A percentile compares a stretch with the other conserved stretches of the same genome.
phyloP scores from a whole-genome alignment of 2,888 invertebrate genomes.

The Galeruca laticollis region DNA sequence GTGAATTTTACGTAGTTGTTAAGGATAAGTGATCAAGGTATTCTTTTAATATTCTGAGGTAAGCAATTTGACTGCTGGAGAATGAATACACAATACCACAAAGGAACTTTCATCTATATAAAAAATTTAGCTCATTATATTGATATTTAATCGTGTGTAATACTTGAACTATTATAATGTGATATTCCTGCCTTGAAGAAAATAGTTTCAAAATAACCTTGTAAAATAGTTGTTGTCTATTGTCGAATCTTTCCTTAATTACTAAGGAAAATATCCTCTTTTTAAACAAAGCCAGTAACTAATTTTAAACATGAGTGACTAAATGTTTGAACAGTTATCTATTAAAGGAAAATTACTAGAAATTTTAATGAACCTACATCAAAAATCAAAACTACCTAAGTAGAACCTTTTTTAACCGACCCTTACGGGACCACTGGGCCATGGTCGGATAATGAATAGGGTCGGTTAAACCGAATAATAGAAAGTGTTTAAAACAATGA shows the following conservation, averaged over 20 bases:
- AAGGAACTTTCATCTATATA: not conserved
- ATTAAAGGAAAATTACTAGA: too few species aligned
- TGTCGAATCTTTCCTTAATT: not conserved
- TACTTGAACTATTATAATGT: not conserved
- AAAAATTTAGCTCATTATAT: not conserved
- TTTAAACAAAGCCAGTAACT: not conserved
- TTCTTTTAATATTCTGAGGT: slow-evolving; percentile 10
- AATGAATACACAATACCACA: slow-evolving; percentile 2
- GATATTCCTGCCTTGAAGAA: not conserved
- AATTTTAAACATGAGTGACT: not conserved
- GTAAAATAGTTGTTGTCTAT: not conserved
- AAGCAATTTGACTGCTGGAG: slow-evolving; percentile 12
- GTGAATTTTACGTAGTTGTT: slow-evolving; percentile 1
- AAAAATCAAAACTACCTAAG: too few species aligned
- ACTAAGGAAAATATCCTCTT: not conserved
- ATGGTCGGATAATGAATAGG: too few species aligned
- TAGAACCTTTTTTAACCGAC: too few species aligned
- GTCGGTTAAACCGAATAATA: too few species aligned
- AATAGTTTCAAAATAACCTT: not conserved
- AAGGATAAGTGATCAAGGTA: slow-evolving; percentile 3
- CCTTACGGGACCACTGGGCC: too few species aligned
- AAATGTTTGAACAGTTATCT: too few species aligned
- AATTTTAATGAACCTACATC: too few species aligned
- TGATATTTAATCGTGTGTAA: not conserved
- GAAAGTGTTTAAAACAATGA: too few species aligned